These are phyloP conservation scores for Scaptodrosophila latifasciaeformis DNA, from an alignment of 2,888 invertebrate genomes.

Conservation along the genomic window DNA sequence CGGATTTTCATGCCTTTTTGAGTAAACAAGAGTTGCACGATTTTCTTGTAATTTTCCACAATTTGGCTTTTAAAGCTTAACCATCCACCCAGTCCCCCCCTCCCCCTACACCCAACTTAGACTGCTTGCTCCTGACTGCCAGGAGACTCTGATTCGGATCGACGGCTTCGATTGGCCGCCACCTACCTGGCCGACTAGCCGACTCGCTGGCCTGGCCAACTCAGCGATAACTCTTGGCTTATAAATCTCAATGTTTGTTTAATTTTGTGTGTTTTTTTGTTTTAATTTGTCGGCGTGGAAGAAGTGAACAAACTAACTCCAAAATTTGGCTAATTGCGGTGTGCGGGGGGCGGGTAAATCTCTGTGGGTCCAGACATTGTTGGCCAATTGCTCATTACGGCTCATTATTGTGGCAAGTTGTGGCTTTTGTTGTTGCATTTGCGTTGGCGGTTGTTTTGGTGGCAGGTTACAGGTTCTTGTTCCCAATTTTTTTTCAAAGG, in stretches of 20 bases:
- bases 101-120: constrained; percentile 16
- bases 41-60: constrained; percentile 73
- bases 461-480: constrained; percentile 62
- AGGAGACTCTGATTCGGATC: too few relatives aligned
- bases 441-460: constrained; percentile 35
- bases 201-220: background rate
- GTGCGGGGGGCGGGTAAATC: constrained; percentile 17
- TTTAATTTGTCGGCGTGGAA: constrained; percentile 54
- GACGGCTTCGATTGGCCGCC: background rate
- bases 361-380: background rate
- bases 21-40: constrained; percentile 70
- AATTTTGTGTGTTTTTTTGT: constrained; percentile 58
- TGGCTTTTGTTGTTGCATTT: constrained; percentile 49
- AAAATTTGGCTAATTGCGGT: constrained; percentile 66
- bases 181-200: constrained; percentile 1
- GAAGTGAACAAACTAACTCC: constrained; percentile 10
- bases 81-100: background rate
- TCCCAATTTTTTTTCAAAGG: constrained; percentile 29
- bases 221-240: constrained; percentile 15
- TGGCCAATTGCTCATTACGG: constrained; percentile 60
- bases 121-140: background rate
- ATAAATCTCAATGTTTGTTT: constrained; percentile 67
- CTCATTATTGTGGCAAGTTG: constrained; percentile 49
- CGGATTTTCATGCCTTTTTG: constrained; percentile 53
- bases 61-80: constrained; percentile 41